phyloP scores from a whole-genome alignment of 2,888 invertebrate genomes.

The Acrobasis suavella region DNA sequence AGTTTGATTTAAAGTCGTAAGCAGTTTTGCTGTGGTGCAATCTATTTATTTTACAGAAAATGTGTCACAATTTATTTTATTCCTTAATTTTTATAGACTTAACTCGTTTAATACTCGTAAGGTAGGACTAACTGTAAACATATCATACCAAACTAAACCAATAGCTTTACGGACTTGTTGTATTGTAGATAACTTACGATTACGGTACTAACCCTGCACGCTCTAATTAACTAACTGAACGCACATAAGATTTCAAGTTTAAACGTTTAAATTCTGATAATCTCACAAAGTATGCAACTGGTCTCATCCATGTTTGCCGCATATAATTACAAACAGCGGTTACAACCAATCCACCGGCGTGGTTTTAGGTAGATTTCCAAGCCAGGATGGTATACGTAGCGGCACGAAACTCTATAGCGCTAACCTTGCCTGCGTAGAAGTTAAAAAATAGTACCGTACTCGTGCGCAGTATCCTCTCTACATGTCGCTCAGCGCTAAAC shows the following conservation, averaged over 20 bases:
- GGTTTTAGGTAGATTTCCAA: too few relatives aligned
- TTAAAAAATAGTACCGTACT: too few relatives aligned
- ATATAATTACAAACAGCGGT: too few relatives aligned
- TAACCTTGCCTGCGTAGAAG: too few relatives aligned
- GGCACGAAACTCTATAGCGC: too few relatives aligned
- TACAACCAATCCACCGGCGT: too few relatives aligned
- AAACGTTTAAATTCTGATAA: too few relatives aligned
- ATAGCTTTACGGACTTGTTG: slow-evolving; percentile 39
- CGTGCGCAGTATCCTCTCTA: too few relatives aligned
- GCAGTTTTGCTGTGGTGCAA: slow-evolving; percentile 26
- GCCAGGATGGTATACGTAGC: too few relatives aligned
- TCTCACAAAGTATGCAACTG: too few relatives aligned
- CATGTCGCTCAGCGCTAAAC: too few relatives aligned
- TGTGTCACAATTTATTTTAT: slow-evolving; percentile 27
- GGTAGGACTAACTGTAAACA: slow-evolving; percentile 37
- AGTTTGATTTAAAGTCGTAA: slow-evolving; percentile 4
- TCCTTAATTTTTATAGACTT: slow-evolving; percentile 27
- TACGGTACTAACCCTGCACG: slow-evolving; percentile 24
- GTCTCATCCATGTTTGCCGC: too few relatives aligned
- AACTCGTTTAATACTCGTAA: slow-evolving; percentile 37
- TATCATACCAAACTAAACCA: slow-evolving; percentile 55
- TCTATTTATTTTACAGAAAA: slow-evolving; percentile 25
- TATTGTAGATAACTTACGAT: slow-evolving; percentile 35
- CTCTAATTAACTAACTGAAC: slow-evolving; percentile 6
- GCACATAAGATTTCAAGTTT: neutral